phyloP scores from a whole-genome alignment of 2,888 invertebrate species.

The Machimus atricapillus region DNA sequence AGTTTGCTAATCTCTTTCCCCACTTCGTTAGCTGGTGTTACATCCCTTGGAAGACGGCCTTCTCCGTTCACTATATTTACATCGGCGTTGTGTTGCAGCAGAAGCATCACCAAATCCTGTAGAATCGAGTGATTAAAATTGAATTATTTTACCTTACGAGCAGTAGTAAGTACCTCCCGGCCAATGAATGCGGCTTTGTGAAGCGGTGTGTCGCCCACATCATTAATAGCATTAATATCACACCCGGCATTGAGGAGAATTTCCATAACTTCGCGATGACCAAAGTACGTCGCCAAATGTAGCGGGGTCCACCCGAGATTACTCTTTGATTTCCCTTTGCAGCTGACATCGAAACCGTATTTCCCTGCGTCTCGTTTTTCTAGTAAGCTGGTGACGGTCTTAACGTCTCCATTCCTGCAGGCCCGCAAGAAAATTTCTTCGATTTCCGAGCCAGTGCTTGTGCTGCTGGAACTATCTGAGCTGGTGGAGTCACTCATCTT shows the following conservation, averaged over 20 bases:
- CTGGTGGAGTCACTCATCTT: conserved; percentile 45
- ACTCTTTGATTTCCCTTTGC: conserved; percentile 71
- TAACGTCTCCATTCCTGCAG: conserved; percentile 69
- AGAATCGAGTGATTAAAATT: background rate
- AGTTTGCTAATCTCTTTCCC: conserved; percentile 63
- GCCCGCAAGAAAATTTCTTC: conserved; percentile 69
- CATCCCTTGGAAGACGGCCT: conserved; percentile 67
- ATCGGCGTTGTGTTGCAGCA: conserved; percentile 70
- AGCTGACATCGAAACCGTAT: conserved; percentile 68
- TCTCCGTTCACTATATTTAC: conserved; percentile 72
- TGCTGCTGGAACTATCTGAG: conserved; percentile 43
- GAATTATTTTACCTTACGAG: background rate
- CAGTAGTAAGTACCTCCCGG: conserved; percentile 65
- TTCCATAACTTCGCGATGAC: conserved; percentile 68
- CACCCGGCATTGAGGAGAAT: conserved; percentile 67
- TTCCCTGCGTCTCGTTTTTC: conserved; percentile 65
- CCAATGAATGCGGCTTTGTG: conserved; percentile 75
- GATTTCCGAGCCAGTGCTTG: conserved; percentile 57
- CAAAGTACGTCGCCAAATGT: conserved; percentile 74
- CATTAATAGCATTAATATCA: conserved; percentile 69
- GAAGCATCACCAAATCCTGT: conserved; percentile 70
- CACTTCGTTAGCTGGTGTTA: conserved; percentile 67
- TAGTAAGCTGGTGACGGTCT: conserved; percentile 66
- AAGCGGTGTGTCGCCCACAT: conserved; percentile 71
- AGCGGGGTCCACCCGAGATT: conserved; percentile 75